Evolutionary conservation across 2,888 invertebrate genomes (phyloP), one percentile per base, ranked within the genome.

Genomic region (Tricholauxania praeusta): DNA sequence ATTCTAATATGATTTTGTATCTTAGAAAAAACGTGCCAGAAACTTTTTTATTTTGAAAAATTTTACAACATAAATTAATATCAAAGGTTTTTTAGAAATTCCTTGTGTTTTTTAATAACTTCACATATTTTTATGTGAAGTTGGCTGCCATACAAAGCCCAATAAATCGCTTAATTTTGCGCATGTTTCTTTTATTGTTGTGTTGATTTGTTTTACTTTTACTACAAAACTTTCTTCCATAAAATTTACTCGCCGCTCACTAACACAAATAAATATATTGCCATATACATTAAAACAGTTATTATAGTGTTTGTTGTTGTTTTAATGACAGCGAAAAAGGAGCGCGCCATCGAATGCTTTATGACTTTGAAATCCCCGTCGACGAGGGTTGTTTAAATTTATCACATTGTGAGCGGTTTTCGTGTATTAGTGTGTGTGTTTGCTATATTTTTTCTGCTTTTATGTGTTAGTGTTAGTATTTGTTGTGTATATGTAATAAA

Each of bases 381-480:
- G 76, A 79, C 60, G 72, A 80, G 83, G 82, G 83, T 81, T 79
- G 80, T 78, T 78, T 77, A 39, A 82, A 82, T 83, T 84, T 82
- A 84, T 81, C 80, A 79, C 79, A 59, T 75, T 72, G 62, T 62
- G n/a, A 68, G 59, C 59, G 7, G 7, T 15, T 48, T 57, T 17
- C 51, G 49, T 59, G 19, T 15, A 28, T 22, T 19, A 39, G 39
- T 55, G 55, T 55, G 32, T 53, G n/a, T 55, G 67, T 47, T 4
- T 39, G 47, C 2, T 1, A 17, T 32, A 3, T 48, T 1, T 4
- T 53, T 17, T n/a, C 12, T 55, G 47, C 12, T 53, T 22, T 22
- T 49, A 59, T 49, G 48, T 57, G 48, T 57, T 39, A 39, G 63
- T 48, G 63, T 15, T 48, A 17, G 28, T 14, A 1, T 28, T 28